Conservation (phyloP, 2,113 vertebrate genomes). For the Pungitius pungitius region DNA sequence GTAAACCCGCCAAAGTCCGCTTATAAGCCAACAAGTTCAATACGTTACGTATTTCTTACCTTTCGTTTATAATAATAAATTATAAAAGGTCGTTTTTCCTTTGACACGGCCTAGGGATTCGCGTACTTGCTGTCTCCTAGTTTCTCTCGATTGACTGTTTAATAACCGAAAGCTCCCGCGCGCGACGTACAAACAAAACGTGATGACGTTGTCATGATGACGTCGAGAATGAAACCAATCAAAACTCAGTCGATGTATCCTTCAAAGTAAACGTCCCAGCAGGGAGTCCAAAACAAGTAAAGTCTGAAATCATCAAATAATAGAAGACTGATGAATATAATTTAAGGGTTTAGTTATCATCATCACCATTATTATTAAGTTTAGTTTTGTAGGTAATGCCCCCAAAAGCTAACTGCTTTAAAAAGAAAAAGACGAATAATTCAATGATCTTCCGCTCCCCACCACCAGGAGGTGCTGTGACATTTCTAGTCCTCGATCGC, state of each 20-base stretch:
- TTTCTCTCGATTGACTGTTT: neutral
- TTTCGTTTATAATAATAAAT: rapidly evolving
- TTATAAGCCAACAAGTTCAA: neutral
- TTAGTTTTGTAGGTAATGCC: too few relatives aligned
- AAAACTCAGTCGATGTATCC: neutral
- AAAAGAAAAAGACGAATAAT: too few relatives aligned
- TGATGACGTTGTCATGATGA: conserved; percentile 34
- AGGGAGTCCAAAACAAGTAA: neutral
- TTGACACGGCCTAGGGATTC: neutral
- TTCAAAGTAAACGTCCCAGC: conserved; percentile 19
- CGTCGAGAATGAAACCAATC: neutral
- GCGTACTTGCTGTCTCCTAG: neutral
- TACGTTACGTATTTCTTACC: rapidly evolving
- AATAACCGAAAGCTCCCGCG: conserved; percentile 60
- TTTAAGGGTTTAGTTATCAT: too few relatives aligned
- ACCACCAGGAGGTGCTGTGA: conserved; percentile 41
- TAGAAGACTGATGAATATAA: too few relatives aligned
- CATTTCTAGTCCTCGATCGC: neutral
- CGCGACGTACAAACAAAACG: neutral
- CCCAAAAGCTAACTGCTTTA: too few relatives aligned
- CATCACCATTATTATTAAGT: too few relatives aligned
- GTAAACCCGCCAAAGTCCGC: neutral
- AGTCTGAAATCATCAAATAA: too few relatives aligned
- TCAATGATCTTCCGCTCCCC: neutral
- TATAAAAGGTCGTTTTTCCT: rapidly evolving